Evolutionary conservation across 2,888 invertebrate species (phyloP), one percentile per base, ranked within the genome.

Genomic region (Lathronympha strigana): DNA sequence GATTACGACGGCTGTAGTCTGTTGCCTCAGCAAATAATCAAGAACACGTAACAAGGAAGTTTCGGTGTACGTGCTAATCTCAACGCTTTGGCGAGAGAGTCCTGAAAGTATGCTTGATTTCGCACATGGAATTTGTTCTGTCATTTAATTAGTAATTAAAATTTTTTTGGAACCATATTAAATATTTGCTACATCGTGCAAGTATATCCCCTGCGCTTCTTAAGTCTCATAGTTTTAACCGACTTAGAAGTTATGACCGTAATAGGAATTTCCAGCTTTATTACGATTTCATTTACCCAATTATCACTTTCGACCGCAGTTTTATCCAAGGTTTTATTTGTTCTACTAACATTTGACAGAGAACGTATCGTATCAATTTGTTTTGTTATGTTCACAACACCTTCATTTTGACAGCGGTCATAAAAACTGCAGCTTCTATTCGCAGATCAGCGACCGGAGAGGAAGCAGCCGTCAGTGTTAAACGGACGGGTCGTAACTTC

Each of bases 1-100:
- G 88, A 90, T 90, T 89, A 85, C 84, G 74, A 79, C 50, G 54
- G 50, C 50, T 49, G 60, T 51, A 50, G 49, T 58, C 61, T 61
- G 63, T 67, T 68, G 61, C 47, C 68, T 61, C 54, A 36, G 66
- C 60, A 66, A 66, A 66, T 66, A 66, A 66, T 66, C 66, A 61
- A 54, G 60, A 54, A 61, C 61, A 66, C 66, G 64, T 64, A 64
- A 66, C 64, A 61, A 61, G 66, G 66, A 66, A 61, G 66, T 66
- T 61, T 54, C 64, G 57, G 64, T 53, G 60, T 61, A 61, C 60
- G 66, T 60, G 61, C 53, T 54, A 66, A 61, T 66, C 60, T 54
- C 51, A 49, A 61, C 60, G 36, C 66, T 60, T 53, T 61, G 60
- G 54, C 51, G 38, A 36, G 45, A 43, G 28, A 50, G 63, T 25